phyloP scores from a whole-genome alignment of 2,797 vertebrate species.

The Eutrigla gurnardus region DNA sequence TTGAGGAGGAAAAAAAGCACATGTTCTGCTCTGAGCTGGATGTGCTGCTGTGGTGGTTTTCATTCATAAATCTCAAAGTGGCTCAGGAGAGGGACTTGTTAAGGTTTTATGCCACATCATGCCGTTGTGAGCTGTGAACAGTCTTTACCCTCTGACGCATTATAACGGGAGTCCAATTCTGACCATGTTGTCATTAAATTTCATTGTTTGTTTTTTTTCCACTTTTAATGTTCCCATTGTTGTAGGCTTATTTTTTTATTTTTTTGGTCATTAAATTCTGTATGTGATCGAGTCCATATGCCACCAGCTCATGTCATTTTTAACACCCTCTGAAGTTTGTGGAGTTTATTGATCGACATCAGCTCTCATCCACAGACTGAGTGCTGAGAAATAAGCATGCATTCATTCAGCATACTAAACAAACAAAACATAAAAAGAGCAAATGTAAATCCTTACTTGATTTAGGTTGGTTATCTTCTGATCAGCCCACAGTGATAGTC shows the following conservation, averaged over 20 bases:
- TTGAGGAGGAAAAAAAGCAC: background rate
- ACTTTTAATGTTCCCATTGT: slow-evolving; percentile 46
- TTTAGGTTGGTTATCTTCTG: too few relatives aligned
- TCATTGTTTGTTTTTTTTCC: slow-evolving; percentile 36
- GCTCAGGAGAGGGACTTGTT: slow-evolving; percentile 34
- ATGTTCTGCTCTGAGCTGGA: slow-evolving; percentile 43
- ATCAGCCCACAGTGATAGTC: too few relatives aligned
- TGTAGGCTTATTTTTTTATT: slow-evolving; percentile 26
- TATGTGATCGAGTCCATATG: slow-evolving; percentile 27
- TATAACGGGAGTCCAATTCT: slow-evolving; percentile 27
- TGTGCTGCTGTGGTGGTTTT: slow-evolving; percentile 31
- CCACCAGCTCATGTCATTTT: slow-evolving; percentile 32
- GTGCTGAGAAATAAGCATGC: too few relatives aligned
- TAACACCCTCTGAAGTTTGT: slow-evolving; percentile 32
- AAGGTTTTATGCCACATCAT: slow-evolving; percentile 11
- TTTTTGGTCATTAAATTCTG: slow-evolving; percentile 32
- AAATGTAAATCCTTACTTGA: too few relatives aligned
- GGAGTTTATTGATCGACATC: too few relatives aligned
- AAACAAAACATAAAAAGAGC: too few relatives aligned
- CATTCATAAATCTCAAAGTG: slow-evolving; percentile 30
- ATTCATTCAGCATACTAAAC: too few relatives aligned
- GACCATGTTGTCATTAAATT: slow-evolving; percentile 50
- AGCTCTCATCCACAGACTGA: too few relatives aligned
- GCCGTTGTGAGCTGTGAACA: slow-evolving; percentile 29
- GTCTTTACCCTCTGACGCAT: slow-evolving; percentile 41